Evolutionary conservation across 2,888 invertebrate species (phyloP).

Genomic region (Leucoma salicis): DNA sequence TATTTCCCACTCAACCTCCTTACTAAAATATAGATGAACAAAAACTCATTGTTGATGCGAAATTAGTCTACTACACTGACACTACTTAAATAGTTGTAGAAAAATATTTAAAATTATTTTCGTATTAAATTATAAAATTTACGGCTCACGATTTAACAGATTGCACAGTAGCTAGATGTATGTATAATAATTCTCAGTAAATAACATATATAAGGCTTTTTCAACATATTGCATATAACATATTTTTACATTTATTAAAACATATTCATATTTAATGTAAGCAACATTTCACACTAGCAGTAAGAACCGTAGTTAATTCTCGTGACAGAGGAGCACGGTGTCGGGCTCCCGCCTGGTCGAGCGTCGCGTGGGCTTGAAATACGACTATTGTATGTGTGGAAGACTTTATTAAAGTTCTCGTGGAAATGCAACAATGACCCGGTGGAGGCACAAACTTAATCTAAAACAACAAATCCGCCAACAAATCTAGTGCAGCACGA

Average conservation of each 20-base stretch:
- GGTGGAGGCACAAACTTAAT: slow-evolving; percentile 62
- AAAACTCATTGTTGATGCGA: too few species aligned
- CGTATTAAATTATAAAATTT: too few species aligned
- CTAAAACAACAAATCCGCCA: slow-evolving; percentile 67
- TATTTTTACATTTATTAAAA: slow-evolving; percentile 34
- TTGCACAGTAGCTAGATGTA: slow-evolving; percentile 9
- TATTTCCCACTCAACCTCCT: too few species aligned
- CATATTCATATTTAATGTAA: slow-evolving; percentile 40
- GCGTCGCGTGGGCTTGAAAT: slow-evolving; percentile 56
- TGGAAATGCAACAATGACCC: slow-evolving; percentile 65
- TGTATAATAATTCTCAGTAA: slow-evolving; percentile 24
- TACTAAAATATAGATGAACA: too few species aligned
- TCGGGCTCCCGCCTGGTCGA: slow-evolving; percentile 32
- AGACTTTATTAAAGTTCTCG: slow-evolving; percentile 70
- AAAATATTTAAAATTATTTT: too few species aligned
- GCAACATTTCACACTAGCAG: slow-evolving; percentile 49
- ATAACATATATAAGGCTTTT: slow-evolving; percentile 27
- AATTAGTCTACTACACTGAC: too few species aligned
- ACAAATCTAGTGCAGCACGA: slow-evolving; percentile 56
- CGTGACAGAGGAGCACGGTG: slow-evolving; percentile 44
- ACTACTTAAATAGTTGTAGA: too few species aligned
- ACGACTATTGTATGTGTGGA: slow-evolving; percentile 43
- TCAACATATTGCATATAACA: too few species aligned
- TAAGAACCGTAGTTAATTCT: slow-evolving; percentile 61
- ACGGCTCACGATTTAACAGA: neutral